phyloP scores from a whole-genome alignment of 2,797 vertebrate species.

The Cyclopterus lumpus region DNA sequence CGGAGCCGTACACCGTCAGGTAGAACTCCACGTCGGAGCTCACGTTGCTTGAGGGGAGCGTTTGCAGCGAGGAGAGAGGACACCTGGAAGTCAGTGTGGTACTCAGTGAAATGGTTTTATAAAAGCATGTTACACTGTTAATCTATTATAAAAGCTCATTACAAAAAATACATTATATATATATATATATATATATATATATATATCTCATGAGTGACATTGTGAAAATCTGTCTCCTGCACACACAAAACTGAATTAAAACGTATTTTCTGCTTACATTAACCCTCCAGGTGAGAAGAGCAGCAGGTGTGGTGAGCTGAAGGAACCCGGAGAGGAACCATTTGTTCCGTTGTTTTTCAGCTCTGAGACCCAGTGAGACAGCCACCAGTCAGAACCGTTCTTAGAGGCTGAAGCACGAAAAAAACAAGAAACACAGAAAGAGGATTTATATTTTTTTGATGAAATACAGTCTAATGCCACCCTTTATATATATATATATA shows the following conservation, averaged over 20 bases:
- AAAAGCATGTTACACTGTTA: too few relatives aligned
- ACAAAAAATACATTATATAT: too few relatives aligned
- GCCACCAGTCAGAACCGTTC: conserved; percentile 96
- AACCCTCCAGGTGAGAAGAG: conserved; percentile 82
- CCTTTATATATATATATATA: too few relatives aligned
- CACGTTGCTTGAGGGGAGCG: conserved; percentile 55
- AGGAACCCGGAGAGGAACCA: conserved; percentile 30
- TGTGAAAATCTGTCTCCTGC: too few relatives aligned
- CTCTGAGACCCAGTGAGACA: conserved; percentile 93
- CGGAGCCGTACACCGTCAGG: conserved; percentile 88
- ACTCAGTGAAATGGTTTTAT: too few relatives aligned
- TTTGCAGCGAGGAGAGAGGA: conserved; percentile 26
- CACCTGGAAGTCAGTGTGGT: conserved; percentile 62
- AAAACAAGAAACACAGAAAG: background rate
- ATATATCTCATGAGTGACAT: too few relatives aligned
- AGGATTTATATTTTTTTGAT: too few relatives aligned
- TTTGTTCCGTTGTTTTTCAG: conserved; percentile 77
- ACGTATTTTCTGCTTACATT: conserved; percentile 78
- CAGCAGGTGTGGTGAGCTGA: conserved; percentile 77
- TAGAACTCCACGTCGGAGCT: conserved; percentile 89
- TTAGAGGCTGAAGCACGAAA: conserved; percentile 83
- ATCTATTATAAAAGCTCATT: too few relatives aligned
- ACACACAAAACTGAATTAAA: too few relatives aligned
- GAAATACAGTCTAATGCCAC: too few relatives aligned
- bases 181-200: too few relatives aligned